phyloP scores from a whole-genome alignment of 2,113 vertebrate species.

The Ciconia maguari region DNA sequence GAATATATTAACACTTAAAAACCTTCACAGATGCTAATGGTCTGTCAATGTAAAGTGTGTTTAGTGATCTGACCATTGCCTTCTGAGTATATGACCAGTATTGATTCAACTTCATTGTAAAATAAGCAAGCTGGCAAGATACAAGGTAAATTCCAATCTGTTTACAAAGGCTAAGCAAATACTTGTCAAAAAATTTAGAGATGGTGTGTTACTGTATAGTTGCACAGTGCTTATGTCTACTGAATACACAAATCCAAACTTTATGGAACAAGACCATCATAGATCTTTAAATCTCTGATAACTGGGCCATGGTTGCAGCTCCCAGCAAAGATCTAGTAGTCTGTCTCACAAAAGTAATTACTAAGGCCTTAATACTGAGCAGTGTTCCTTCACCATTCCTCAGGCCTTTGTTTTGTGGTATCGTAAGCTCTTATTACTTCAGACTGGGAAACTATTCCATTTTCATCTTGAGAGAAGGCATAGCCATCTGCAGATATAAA shows the following conservation, averaged over 20 bases:
- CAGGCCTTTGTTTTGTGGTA: constrained; percentile 93
- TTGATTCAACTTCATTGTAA: constrained; percentile 34
- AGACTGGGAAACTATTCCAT: constrained; percentile 97
- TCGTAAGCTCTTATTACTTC: constrained; percentile 97
- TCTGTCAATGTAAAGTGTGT: constrained; percentile 6
- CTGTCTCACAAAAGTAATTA: constrained; percentile 6
- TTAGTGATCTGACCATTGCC: not conserved
- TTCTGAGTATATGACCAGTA: not conserved
- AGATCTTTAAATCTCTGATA: constrained; percentile 50
- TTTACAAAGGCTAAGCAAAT: constrained; percentile 76
- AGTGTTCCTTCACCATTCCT: constrained; percentile 84
- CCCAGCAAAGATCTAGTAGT: constrained; percentile 33
- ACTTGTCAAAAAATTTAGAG: constrained; percentile 71
- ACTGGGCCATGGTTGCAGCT: constrained; percentile 25
- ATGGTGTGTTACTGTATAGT: constrained; percentile 74
- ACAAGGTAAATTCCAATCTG: constrained; percentile 64
- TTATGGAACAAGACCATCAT: constrained; percentile 40
- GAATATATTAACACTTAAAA: constrained; percentile 38
- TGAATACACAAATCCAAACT: constrained; percentile 71
- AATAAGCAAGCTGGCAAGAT: constrained; percentile 68
- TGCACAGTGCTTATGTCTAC: constrained; percentile 84
- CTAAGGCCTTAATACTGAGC: not conserved
- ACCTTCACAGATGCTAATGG: constrained; percentile 28
- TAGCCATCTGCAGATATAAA: constrained; percentile 86
- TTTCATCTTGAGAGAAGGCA: constrained; percentile 98